Percentiles rank a stretch among this genome's conserved stretches.
phyloP scores from a whole-genome alignment of 2,797 vertebrate genomes.

The Prionace glauca region DNA sequence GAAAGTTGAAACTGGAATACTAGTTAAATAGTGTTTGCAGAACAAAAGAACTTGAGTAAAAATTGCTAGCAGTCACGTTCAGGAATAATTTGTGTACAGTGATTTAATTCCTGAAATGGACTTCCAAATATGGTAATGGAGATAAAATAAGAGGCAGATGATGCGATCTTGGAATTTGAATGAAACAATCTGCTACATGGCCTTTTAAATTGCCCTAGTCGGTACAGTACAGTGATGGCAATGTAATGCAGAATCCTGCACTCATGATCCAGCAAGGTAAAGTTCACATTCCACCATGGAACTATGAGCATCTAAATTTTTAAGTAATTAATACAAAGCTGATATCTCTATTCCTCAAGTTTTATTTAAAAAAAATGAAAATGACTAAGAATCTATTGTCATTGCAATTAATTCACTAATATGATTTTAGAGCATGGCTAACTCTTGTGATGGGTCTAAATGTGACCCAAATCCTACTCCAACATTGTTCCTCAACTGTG shows the following conservation, averaged over 20 bases:
- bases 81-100: neutral
- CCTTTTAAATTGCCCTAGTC: neutral
- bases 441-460: neutral
- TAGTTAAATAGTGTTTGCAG: neutral
- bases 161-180: neutral
- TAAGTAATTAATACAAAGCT: neutral
- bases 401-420: neutral
- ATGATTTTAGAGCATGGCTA: neutral
- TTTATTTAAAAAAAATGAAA: neutral
- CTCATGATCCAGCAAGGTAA: neutral
- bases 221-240: neutral
- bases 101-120: neutral
- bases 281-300: neutral
- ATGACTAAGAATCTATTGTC: neutral
- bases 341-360: neutral
- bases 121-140: neutral
- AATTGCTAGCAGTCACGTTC: neutral
- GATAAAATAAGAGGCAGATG: neutral
- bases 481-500: neutral
- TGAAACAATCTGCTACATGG: neutral
- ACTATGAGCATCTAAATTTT: neutral
- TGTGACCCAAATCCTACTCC: neutral
- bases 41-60: neutral
- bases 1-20: neutral
- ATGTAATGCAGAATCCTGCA: neutral